Evolutionary conservation across 64 coral and sea anemone genomes (phyloP).

Genomic region (Platygyra sinensis): DNA sequence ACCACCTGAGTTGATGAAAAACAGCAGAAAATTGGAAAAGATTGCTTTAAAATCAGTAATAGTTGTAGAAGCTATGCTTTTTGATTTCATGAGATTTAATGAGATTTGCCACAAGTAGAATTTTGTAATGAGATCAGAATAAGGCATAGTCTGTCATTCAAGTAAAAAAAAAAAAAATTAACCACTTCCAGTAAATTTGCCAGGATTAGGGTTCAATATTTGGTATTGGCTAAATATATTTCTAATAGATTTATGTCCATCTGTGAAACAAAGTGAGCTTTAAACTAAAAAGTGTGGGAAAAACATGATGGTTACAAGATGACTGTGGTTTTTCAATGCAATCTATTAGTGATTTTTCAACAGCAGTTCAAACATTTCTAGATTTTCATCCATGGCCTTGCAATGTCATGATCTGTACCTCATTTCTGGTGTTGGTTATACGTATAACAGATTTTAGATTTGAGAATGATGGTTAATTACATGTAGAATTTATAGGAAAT

Average conservation of each 20-base stretch:
- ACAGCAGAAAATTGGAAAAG: neutral
- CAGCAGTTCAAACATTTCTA: too few species aligned
- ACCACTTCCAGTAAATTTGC: neutral
- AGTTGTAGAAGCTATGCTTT: neutral
- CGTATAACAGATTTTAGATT: neutral
- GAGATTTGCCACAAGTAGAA: neutral
- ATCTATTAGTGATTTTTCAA: too few species aligned
- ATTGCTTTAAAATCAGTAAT: neutral
- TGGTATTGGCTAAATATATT: neutral
- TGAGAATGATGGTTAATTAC: neutral
- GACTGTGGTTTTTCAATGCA: neutral
- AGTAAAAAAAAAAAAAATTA: too few species aligned
- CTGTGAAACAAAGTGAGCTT: neutral
- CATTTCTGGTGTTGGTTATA: neutral
- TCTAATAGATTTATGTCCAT: neutral
- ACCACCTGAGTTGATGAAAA: constrained; percentile 6
- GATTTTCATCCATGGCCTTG: neutral
- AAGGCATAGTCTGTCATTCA: too few species aligned
- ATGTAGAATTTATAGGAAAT: neutral
- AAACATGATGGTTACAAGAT: neutral
- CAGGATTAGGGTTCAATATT: too few species aligned
- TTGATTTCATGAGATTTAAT: neutral
- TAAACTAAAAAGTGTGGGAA: too few species aligned
- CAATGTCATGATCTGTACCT: neutral
- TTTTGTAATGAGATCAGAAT: neutral